A percentile compares a stretch with the other conserved stretches of the same genome.
phyloP scores from a whole-genome alignment of 2,888 invertebrate genomes.

The Siphonodentalium dalli region DNA sequence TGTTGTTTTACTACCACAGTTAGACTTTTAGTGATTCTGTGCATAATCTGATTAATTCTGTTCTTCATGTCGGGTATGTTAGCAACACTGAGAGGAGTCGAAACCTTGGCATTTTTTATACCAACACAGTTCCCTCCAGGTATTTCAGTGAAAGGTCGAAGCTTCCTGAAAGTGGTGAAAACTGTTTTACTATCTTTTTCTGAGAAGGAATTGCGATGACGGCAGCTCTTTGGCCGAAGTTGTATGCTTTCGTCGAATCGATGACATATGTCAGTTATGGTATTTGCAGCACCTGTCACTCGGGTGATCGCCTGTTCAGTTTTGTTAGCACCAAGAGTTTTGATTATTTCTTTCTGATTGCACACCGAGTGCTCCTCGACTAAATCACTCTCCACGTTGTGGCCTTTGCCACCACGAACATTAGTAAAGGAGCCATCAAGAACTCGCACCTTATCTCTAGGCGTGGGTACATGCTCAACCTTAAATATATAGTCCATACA shows the following conservation, averaged over 20 bases:
- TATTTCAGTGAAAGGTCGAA: too few species aligned
- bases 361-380: background rate
- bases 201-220: background rate
- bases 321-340: background rate
- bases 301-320: background rate
- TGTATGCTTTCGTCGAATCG: background rate
- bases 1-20: too few species aligned
- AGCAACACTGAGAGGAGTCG: background rate
- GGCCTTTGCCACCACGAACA: background rate
- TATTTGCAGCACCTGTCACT: background rate
- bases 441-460: background rate
- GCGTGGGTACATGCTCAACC: background rate
- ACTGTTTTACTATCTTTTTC: background rate
- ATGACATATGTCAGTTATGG: background rate
- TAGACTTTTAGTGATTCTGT: too few species aligned
- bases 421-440: conserved; percentile 3
- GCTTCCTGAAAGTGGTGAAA: too few species aligned
- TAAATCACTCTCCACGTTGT: background rate
- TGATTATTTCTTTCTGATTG: background rate
- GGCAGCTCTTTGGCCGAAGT: background rate
- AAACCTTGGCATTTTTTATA: background rate
- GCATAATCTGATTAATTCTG: background rate
- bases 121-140: background rate
- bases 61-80: background rate
- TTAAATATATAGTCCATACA: conserved; percentile 7